Evolutionary conservation across 2,888 invertebrate species (phyloP).

Genomic region (Caenorhabditis panamensis): DNA sequence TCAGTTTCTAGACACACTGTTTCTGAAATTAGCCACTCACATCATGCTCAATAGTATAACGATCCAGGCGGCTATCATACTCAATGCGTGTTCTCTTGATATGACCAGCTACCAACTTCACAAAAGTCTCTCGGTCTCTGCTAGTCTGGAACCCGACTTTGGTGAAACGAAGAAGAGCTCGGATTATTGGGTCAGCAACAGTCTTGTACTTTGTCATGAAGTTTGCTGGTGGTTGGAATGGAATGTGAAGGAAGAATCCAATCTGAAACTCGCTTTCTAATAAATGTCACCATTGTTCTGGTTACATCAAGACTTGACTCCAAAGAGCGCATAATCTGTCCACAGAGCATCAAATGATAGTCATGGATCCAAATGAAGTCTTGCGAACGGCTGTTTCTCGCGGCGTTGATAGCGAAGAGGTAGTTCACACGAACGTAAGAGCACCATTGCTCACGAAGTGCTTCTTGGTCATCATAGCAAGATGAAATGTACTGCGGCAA

Average conservation of each 20-base stretch:
- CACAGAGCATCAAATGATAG: slow-evolving; percentile 78
- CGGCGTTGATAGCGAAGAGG: slow-evolving; percentile 77
- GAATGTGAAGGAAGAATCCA: slow-evolving; percentile 79
- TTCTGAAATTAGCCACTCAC: slow-evolving; percentile 28
- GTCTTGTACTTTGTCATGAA: slow-evolving; percentile 76
- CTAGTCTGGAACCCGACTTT: slow-evolving; percentile 80
- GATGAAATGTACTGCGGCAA: slow-evolving; percentile 75
- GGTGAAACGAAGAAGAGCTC: slow-evolving; percentile 74
- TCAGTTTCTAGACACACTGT: neutral
- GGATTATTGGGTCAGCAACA: slow-evolving; percentile 74
- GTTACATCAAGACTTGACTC: slow-evolving; percentile 75
- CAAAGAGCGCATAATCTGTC: slow-evolving; percentile 76
- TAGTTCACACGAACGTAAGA: slow-evolving; percentile 78
- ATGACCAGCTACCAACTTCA: slow-evolving; percentile 67
- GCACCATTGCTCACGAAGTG: slow-evolving; percentile 75
- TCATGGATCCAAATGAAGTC: slow-evolving; percentile 80
- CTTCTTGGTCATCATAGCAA: slow-evolving; percentile 72
- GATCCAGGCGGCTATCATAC: slow-evolving; percentile 72
- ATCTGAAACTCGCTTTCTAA: slow-evolving; percentile 53
- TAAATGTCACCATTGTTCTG: neutral
- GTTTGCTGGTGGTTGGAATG: slow-evolving; percentile 75
- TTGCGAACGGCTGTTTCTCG: slow-evolving; percentile 75
- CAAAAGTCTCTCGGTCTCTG: slow-evolving; percentile 73
- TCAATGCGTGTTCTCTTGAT: slow-evolving; percentile 70
- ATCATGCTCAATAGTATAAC: slow-evolving; percentile 71